Percentiles rank a stretch among this genome's conserved stretches.
These are phyloP conservation scores for Pseudomyrmex flavicornis DNA, from an alignment of 1,140 invertebrate species.

Conservation along the genomic window DNA sequence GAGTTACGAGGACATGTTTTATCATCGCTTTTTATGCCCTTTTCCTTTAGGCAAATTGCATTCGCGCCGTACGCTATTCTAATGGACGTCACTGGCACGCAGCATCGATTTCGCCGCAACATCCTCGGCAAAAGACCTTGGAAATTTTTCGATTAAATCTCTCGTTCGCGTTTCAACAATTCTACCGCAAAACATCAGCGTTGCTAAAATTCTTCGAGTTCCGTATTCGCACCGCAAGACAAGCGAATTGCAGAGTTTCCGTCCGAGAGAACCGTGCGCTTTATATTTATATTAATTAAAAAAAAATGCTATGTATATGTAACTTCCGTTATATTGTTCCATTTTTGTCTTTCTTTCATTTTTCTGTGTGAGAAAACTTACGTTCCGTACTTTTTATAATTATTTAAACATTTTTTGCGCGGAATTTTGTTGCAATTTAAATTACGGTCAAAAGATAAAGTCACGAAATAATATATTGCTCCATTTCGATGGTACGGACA, in stretches of 20 bases:
- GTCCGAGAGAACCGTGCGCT: neutral
- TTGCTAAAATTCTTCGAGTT: constrained; percentile 35
- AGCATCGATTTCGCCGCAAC: constrained; percentile 13
- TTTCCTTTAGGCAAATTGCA: constrained; percentile 52
- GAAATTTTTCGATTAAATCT: constrained; percentile 7
- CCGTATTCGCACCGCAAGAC: constrained; percentile 2
- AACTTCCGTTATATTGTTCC: neutral
- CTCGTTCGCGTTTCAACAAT: constrained; percentile 34
- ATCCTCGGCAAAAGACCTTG: neutral
- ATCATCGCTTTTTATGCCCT: constrained; percentile 52
- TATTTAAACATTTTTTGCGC: too few relatives aligned
- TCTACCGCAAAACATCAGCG: constrained; percentile 15
- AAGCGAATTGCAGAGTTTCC: constrained; percentile 26
- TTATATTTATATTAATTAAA: constrained; percentile 37
- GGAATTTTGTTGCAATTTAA: too few relatives aligned
- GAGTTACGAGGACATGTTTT: neutral
- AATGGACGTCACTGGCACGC: neutral
- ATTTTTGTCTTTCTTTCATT: neutral
- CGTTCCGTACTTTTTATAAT: too few relatives aligned
- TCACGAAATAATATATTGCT: too few relatives aligned
- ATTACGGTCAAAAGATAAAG: too few relatives aligned
- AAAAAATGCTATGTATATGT: too few relatives aligned
- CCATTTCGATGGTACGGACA: too few relatives aligned
- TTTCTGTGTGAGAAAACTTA: too few relatives aligned
- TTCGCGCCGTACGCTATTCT: constrained; percentile 11